phyloP scores from a whole-genome alignment of 2,888 invertebrate genomes.

The Caenorhabditis sp. region DNA sequence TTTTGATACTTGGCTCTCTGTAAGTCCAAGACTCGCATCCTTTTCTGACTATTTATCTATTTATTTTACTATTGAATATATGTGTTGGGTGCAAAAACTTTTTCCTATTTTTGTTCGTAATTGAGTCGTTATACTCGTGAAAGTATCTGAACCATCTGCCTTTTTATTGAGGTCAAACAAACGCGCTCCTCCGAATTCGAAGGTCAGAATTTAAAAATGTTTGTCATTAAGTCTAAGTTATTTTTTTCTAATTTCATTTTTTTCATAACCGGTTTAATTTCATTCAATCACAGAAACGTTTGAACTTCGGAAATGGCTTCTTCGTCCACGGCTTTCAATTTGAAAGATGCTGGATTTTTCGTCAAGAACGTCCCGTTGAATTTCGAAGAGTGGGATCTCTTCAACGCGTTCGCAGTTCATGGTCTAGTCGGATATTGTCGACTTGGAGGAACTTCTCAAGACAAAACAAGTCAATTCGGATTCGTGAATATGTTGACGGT shows the following conservation, averaged over 20 bases:
- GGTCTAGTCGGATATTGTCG: conserved; percentile 36
- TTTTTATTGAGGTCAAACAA: too few species aligned
- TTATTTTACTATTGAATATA: conserved; percentile 23
- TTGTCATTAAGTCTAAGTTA: too few species aligned
- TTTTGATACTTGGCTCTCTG: neutral
- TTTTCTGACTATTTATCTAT: conserved; percentile 9
- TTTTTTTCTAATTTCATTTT: too few species aligned
- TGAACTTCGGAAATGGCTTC: conserved; percentile 18
- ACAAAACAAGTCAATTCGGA: conserved; percentile 16
- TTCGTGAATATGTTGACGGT: conserved; percentile 34
- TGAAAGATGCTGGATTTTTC: conserved; percentile 37
- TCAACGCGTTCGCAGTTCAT: conserved; percentile 20
- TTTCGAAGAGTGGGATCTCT: conserved; percentile 37
- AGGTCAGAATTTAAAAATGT: too few species aligned
- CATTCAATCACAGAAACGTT: too few species aligned
- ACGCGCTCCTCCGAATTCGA: too few species aligned
- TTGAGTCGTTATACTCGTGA: neutral
- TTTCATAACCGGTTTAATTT: too few species aligned
- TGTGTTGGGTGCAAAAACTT: neutral
- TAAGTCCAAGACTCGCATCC: neutral
- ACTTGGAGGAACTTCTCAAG: conserved; percentile 16
- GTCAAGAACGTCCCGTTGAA: conserved; percentile 28
- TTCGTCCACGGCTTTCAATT: conserved; percentile 18
- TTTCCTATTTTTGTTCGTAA: neutral
- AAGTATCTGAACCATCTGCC: too few species aligned